Evolutionary conservation across 2,888 invertebrate species (phyloP).

Genomic region (Norana najaformis): DNA sequence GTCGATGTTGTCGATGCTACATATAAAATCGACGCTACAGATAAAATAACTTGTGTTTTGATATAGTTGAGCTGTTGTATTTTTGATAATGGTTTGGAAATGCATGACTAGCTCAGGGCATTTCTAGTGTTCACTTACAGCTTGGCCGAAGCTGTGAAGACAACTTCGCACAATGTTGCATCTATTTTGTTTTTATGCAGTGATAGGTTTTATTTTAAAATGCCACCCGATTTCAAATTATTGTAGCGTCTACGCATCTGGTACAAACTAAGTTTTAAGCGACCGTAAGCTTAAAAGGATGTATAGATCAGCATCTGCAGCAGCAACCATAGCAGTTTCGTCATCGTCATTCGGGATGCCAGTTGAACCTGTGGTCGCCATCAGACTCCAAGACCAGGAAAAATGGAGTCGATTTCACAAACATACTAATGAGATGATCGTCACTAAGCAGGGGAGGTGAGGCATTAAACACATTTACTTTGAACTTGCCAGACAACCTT

Average conservation of each 20-base stretch:
- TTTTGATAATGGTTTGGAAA: neutral
- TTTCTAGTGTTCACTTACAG: too few species aligned
- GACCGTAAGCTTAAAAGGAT: neutral
- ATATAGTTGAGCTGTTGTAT: neutral
- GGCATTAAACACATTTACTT: neutral
- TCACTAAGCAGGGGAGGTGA: conserved; percentile 4
- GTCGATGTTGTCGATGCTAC: too few species aligned
- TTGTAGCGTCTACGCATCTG: too few species aligned
- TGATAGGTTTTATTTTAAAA: too few species aligned
- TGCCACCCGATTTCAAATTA: too few species aligned
- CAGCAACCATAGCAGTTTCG: neutral
- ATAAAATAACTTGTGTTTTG: neutral
- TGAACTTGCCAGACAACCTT: too few species aligned
- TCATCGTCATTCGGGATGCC: neutral
- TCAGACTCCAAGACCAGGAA: conserved; percentile 1
- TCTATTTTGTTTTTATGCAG: too few species aligned
- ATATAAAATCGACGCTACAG: too few species aligned
- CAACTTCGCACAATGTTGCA: too few species aligned
- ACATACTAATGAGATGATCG: neutral
- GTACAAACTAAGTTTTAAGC: neutral
- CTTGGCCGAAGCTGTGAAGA: too few species aligned
- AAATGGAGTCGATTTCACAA: neutral
- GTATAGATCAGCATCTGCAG: neutral
- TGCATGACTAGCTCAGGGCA: neutral
- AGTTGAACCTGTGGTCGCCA: neutral